A percentile compares a stretch with the other conserved stretches of the same genome.
These are phyloP conservation scores for Drosophila mulleri DNA, from an alignment of 2,888 invertebrate species.

Conservation along the genomic window DNA sequence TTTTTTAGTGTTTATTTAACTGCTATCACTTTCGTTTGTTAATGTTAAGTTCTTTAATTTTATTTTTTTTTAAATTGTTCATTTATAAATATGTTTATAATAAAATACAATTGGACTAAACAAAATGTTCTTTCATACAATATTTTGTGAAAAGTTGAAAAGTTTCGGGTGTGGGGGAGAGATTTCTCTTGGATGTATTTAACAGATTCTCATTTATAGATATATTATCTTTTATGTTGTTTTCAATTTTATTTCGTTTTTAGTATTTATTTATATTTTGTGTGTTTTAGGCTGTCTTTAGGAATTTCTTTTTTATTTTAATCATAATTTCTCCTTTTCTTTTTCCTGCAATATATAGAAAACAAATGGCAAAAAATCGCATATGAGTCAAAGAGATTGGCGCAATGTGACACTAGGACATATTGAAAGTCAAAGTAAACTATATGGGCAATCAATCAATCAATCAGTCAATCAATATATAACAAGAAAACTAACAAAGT, in stretches of 20 bases:
- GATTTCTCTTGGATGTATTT: slow-evolving; percentile 2
- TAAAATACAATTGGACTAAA: slow-evolving; percentile 75
- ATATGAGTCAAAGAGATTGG: slow-evolving; percentile 54
- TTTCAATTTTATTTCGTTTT: slow-evolving; percentile 43
- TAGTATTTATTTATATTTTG: slow-evolving; percentile 2
- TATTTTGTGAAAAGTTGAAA: slow-evolving; percentile 27
- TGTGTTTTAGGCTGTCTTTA: slow-evolving; percentile 56
- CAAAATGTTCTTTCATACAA: slow-evolving; percentile 44
- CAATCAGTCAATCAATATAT: slow-evolving; percentile 51
- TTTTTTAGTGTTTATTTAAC: slow-evolving; percentile 61
- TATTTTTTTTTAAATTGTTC: slow-evolving; percentile 29
- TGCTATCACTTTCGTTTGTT: slow-evolving; percentile 74
- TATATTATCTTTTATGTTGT: slow-evolving; percentile 27
- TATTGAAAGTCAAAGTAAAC: slow-evolving; percentile 32
- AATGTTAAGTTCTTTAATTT: slow-evolving; percentile 52
- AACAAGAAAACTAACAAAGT: slow-evolving; percentile 34
- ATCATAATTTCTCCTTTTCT: slow-evolving; percentile 85
- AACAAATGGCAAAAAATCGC: slow-evolving; percentile 70
- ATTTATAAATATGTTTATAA: slow-evolving; percentile 46
- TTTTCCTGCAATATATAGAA: slow-evolving; percentile 83
- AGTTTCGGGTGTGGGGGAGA: neutral
- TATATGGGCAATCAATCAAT: slow-evolving; percentile 26
- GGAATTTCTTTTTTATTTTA: slow-evolving; percentile 72
- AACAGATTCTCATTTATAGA: slow-evolving; percentile 17
- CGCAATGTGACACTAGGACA: slow-evolving; percentile 44